Evolutionary conservation across 1,140 invertebrate species (phyloP), one percentile per base, ranked within the genome.

Genomic region (Drosophila ohnishii): DNA sequence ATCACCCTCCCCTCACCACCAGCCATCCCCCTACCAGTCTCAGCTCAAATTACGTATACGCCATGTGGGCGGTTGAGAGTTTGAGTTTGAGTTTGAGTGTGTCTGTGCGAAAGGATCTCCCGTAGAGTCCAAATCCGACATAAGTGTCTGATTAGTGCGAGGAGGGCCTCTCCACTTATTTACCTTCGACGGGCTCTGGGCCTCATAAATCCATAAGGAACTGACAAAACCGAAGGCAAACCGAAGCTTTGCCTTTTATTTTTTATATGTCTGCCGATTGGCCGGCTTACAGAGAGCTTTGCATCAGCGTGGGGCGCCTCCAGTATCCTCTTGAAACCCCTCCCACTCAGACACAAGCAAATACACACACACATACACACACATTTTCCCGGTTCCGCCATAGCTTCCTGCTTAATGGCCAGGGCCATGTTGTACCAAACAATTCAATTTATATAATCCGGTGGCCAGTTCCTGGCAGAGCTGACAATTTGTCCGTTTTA

Each of bases 381-480:
- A 34, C 35, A 25, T 25, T 32, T 14, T 37, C 8, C 25, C 28
- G 40, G 39, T 13, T 40, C 25, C 51, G 51, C 42, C 57, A 8
- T 47, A 39, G 66, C 50, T 71, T 71, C 47, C 69, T 74, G 74
- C 79, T 74, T 80, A 82, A 75, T 78, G 79, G 75, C 35, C 53
- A 44, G 58, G 58, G 42, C 66, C 80, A 72, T 69, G 57, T 80
- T 78, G 67, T 62, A 50, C 71, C 72, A 69, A 87, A 87, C 72
- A 87, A 87, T 87, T 87, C 83, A 87, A 87, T 87, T 88, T 88
- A 73, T 87, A 88, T 87, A 83, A 83, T 83, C 76, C 76, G 67
- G 57, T 69, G 61, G 80, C 50, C 65, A 71, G 65, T 71, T 47
- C 57, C 63, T 16, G 62, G 22, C 62, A 45, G 51, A 55, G 51